Evolutionary conservation across 2,113 vertebrate species (phyloP), one percentile per base, ranked within the genome.

Genomic region (Hippocampus abdominalis): DNA sequence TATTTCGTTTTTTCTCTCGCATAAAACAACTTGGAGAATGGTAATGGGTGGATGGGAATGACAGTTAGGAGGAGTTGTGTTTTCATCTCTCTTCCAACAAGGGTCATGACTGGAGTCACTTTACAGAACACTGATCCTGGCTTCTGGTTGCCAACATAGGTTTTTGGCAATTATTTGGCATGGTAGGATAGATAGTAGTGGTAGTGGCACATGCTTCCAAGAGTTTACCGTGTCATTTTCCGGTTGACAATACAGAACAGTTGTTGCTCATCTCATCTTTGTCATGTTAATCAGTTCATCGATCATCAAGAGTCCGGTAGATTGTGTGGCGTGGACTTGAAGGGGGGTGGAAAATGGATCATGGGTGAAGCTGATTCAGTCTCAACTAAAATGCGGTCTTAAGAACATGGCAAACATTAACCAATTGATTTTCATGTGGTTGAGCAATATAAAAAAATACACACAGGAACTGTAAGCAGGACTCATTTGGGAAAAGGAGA

Each of bases 1-100:
- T 53, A 32, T 15, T 59, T 6, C 83, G 78, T 71, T 69, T 71
- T 69, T 78, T 65, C 74, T 65, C 74, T 78, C 85, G 86, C 72
- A 91, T 86, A 87, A 86, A 78, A 81, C 81, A 84, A 87, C 73
- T 80, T 84, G 77, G 76, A 81, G 80, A 51, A 63, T 70, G 73
- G 73, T 76, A 63, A 72, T 66, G 59, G 61, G 40, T 62, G 70
- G 57, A 49, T 36, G 42, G 15, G 40, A 64, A 20, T 44, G 46
- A 48, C 3, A 68, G 57, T 21, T 72, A 23, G 7, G 4, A 8
- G 29, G 25, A 59, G 70, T 75, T 80, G 78, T 80, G 75, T 49
- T 61, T 76, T 78, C 13, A 49, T 74, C 57, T 32, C 65, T 72
- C 39, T 68, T 62, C 74, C 66, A 23, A 64, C 18, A 54, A 54